Percentiles rank a stretch among this genome's conserved stretches.
phyloP scores from a whole-genome alignment of 1,140 invertebrate species.

The Caligus rogercresseyi region DNA sequence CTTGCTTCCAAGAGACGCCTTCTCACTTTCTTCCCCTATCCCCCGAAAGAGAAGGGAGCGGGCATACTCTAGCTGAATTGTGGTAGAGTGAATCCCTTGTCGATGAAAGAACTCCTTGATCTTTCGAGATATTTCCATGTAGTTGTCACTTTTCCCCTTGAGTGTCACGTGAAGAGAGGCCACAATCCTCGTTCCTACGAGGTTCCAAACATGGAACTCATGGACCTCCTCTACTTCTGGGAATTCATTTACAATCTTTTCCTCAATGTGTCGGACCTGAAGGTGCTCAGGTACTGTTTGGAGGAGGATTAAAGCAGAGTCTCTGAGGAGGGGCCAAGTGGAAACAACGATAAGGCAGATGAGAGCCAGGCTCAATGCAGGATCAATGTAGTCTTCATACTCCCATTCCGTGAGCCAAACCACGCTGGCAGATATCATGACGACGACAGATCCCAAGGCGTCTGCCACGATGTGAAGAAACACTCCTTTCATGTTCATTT shows the following conservation, averaged over 20 bases:
- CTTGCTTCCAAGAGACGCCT: neutral
- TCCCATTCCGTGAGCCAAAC: slow-evolving; percentile 71
- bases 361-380: slow-evolving; percentile 63
- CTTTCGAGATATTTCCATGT: slow-evolving; percentile 49
- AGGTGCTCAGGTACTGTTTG: slow-evolving; percentile 83
- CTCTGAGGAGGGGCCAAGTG: slow-evolving; percentile 30
- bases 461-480: slow-evolving; percentile 94
- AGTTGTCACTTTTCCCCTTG: slow-evolving; percentile 22
- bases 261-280: slow-evolving; percentile 32
- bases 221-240: slow-evolving; percentile 77
- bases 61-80: slow-evolving; percentile 81
- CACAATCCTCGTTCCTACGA: slow-evolving; percentile 58
- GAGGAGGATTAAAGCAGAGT: slow-evolving; percentile 38
- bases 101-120: slow-evolving; percentile 88
- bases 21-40: neutral
- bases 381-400: slow-evolving; percentile 67
- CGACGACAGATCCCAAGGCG: slow-evolving; percentile 82
- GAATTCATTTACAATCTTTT: slow-evolving; percentile 43
- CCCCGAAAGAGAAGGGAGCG: slow-evolving; percentile 25
- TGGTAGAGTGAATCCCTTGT: slow-evolving; percentile 78
- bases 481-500: slow-evolving; percentile 74
- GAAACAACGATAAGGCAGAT: slow-evolving; percentile 60
- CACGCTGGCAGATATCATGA: slow-evolving; percentile 74
- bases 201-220: slow-evolving; percentile 84
- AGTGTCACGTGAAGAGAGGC: slow-evolving; percentile 28